Conservation (phyloP, 1,140 invertebrate genomes). For the Trichonephila inaurata region DNA sequence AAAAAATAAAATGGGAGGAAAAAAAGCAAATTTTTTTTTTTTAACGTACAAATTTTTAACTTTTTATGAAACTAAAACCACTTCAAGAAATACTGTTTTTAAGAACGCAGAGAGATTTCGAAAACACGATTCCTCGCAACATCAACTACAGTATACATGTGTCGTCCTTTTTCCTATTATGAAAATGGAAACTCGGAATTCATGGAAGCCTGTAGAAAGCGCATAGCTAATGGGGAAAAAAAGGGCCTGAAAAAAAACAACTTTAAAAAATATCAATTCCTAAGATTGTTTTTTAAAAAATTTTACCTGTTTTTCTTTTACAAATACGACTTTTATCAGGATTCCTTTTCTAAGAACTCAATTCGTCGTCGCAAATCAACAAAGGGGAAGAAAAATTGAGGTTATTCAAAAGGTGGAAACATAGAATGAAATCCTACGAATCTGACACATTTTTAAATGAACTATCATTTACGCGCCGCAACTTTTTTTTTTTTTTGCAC, state of each 20-base stretch:
- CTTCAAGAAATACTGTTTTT: no score
- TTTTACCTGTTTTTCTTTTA: background rate
- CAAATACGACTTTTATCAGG: background rate
- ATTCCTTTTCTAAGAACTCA: background rate
- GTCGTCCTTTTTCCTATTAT: no score
- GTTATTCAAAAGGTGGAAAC: background rate
- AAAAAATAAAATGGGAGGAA: no score
- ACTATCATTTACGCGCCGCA: no score
- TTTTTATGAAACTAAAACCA: no score
- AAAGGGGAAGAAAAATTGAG: background rate
- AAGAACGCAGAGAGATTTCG: no score
- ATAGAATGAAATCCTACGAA: no score
- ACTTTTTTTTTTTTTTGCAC: no score
- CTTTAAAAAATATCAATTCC: conserved; percentile 17
- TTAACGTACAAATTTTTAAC: no score
- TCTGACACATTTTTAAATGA: no score
- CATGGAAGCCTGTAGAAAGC: background rate
- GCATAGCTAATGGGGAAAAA: background rate
- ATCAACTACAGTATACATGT: background rate
- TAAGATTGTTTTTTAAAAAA: background rate
- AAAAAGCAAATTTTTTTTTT: no score
- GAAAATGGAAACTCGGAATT: background rate
- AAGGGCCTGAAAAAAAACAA: background rate
- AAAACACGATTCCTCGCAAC: background rate
- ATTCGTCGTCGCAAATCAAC: background rate